Base-by-base conservation (phyloP, 2,888 invertebrate genomes). In the Zygaena filipendulae region DNA sequence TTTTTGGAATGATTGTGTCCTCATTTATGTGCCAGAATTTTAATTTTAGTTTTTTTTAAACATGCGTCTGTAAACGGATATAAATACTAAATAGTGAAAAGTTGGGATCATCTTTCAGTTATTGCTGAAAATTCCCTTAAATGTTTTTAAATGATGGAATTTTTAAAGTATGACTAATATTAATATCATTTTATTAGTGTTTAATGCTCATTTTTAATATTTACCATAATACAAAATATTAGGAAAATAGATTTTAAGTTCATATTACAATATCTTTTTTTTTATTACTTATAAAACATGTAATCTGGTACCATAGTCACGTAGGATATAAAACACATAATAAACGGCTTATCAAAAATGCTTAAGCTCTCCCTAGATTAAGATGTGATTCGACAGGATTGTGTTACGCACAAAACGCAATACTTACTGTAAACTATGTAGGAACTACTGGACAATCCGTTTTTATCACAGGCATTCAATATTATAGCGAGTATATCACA, bases 191-290 rank as follows among this genome's bases (percentile, higher is more conserved):
- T 54, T 62, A 53, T 62, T 72, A 68, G 71, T 66, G 51, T 63
- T 58, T 63, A 70, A 74, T 75, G 77, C 77, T 77, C 77, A 75
- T 71, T 70, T 49, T 63, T 53, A 64, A 66, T 69, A 71, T 69
- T 64, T 74, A 74, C 71, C 74, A 71, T 66, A 69, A 69, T 49
- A 68, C 57, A 60, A 52, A 43, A 57, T 71, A 71, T 60, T 60
- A 64, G 66, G 58, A 61, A 51, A 42, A 54, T 70, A 69, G 58
- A 43, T 52, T 52, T 58, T 71, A 70, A 67, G 69, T 69, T 71
- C n/a, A 12, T n/a, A n/a, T n/a, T n/a, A n/a, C 6, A 12, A 23
- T 9, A 13, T 13, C 9, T 23, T 16, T 16, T 16, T 6, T 13
- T 30, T 7, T 21, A 11, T 11, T n/a, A 23, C 12, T 40, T 42